Base-by-base conservation (phyloP, 2,888 invertebrate species). In the Polydrusus tereticollis region DNA sequence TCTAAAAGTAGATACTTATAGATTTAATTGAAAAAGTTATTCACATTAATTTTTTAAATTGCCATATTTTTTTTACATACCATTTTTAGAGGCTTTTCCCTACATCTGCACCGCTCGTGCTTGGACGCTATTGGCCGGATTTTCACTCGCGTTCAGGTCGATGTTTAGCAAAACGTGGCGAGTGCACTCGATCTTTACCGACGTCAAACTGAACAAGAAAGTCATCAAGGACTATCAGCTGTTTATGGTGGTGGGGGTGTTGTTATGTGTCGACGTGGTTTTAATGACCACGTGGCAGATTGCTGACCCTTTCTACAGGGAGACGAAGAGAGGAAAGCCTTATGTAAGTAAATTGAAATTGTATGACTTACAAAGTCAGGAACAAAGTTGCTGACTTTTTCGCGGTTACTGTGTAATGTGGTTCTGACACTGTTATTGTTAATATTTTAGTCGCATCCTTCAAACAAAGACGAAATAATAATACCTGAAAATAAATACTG, bases 151-250 rank as follows among this genome's bases (percentile, higher is more conserved):
- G 0, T 99, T 99, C 83, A 99, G 99, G 0, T 97, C 99, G 45
- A 99, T 99, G 99, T 99, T 99, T 87, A 97, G 97, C 67, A 99
- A 99, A 87, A 99, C 99, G 0, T 99, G 99, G 99, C 88, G 99
- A 23, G 99, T 99, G 0, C 99, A 99, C 86, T 97, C 98, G 66
- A 99, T 99, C 81, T 99, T 99, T 85, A 99, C 99, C 4, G 98
- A 99, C 84, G 95, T 99, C 70, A 97, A 98, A 85, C 90, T 99
- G 52, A 99, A 99, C 86, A 98, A 98, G 86, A 99, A 99, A 90
- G 97, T 97, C 10, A 98, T 98, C 81, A 98, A 97, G 87, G 99
- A 99, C 85, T 98, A 97, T 86, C 97, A 99, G 85, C 88, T 99
- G 65, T 97, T 99, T 85, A 94, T 99, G 92, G 96, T 99, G 47